phyloP scores from a whole-genome alignment of 2,797 vertebrate species.

The Parotocinclus haroldoi region DNA sequence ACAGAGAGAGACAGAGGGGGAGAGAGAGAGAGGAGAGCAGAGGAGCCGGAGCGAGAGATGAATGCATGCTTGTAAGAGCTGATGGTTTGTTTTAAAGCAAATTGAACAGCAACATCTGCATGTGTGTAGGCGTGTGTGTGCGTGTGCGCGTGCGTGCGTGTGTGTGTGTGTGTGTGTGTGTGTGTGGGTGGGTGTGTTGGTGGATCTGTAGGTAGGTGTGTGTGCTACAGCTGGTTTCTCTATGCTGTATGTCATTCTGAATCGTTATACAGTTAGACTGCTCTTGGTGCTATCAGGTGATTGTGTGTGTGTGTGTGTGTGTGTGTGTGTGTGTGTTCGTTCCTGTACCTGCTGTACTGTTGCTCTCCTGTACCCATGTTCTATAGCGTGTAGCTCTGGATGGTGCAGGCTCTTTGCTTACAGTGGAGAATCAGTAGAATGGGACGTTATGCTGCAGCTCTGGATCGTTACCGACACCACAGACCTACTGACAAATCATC shows the following conservation, averaged over 20 bases:
- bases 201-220: too few species aligned
- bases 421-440: too few species aligned
- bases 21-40: slow-evolving; percentile 37
- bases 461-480: too few species aligned
- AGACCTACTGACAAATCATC: too few species aligned
- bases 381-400: slow-evolving; percentile 44
- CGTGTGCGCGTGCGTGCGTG: too few species aligned
- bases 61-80: slow-evolving; percentile 61
- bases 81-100: slow-evolving; percentile 37
- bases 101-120: slow-evolving; percentile 22
- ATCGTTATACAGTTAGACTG: too few species aligned
- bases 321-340: background rate
- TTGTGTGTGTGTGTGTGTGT: slow-evolving; percentile 1
- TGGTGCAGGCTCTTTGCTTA: too few species aligned
- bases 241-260: too few species aligned
- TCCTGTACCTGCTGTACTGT: slow-evolving; percentile 32
- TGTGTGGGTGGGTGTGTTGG: slow-evolving; percentile 31
- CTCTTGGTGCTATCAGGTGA: too few species aligned
- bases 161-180: too few species aligned
- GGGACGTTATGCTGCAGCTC: background rate
- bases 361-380: slow-evolving; percentile 33
- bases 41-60: slow-evolving; percentile 46
- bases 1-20: slow-evolving; percentile 39
- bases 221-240: slow-evolving; percentile 23
- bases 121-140: slow-evolving; percentile 22